These are phyloP conservation scores for Dasypolia templi DNA, from an alignment of 2,888 invertebrate genomes.

Conservation along the genomic window DNA sequence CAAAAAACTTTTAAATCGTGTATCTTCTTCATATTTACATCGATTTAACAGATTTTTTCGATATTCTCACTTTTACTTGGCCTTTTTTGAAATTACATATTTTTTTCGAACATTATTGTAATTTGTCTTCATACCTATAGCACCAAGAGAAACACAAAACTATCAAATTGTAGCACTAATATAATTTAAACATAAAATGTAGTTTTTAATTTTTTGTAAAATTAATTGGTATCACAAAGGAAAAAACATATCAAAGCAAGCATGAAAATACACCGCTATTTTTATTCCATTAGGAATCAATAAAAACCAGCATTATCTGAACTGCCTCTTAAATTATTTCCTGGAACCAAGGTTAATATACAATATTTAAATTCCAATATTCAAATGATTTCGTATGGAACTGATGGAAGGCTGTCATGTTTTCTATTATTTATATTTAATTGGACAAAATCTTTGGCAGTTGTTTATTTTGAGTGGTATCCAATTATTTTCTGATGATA, in stretches of 20 bases:
- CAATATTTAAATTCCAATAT: slow-evolving; percentile 57
- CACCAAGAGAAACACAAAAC: background rate
- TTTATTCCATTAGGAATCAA: background rate
- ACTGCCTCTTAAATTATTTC: slow-evolving; percentile 20
- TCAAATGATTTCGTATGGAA: slow-evolving; percentile 54
- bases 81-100: no score
- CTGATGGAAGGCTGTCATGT: slow-evolving; percentile 42
- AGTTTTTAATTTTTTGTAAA: no score
- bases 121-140: no score
- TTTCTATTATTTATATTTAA: slow-evolving; percentile 64
- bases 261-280: background rate
- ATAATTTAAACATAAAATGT: background rate
- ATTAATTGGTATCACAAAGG: background rate
- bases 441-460: slow-evolving; percentile 57
- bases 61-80: no score
- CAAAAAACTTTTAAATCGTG: no score
- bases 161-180: no score
- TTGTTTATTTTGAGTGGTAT: slow-evolving; percentile 46
- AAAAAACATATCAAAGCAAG: no score
- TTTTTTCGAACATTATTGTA: no score
- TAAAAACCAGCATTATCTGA: slow-evolving; percentile 5
- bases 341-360: slow-evolving; percentile 36
- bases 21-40: no score
- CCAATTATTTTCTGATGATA: slow-evolving; percentile 63
- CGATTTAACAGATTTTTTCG: no score